phyloP scores from a whole-genome alignment of 2,888 invertebrate genomes.

The Pelosia muscerda region DNA sequence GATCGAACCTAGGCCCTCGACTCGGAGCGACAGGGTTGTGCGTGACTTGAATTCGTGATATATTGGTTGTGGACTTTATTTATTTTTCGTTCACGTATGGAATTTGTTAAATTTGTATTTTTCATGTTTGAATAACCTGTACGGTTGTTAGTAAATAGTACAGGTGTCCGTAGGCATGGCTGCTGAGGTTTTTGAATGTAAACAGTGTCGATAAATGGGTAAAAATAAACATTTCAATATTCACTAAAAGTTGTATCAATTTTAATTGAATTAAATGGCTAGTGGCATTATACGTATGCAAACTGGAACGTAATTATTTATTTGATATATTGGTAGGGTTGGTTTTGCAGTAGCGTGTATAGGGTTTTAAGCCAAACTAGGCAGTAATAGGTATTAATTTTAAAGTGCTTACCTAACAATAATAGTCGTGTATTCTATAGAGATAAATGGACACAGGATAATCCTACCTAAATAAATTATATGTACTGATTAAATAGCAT shows the following conservation, averaged over 20 bases:
- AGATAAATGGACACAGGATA: too few species aligned
- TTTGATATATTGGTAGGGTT: too few species aligned
- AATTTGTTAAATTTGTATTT: slow-evolving; percentile 37
- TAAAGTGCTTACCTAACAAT: too few species aligned
- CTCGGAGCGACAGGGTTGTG: slow-evolving; percentile 73
- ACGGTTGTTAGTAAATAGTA: neutral
- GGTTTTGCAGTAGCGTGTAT: too few species aligned
- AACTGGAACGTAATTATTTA: neutral
- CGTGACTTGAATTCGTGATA: slow-evolving; percentile 76
- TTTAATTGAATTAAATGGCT: neutral
- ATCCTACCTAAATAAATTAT: too few species aligned
- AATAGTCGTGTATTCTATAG: too few species aligned
- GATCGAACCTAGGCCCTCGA: slow-evolving; percentile 77
- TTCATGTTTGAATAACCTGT: neutral
- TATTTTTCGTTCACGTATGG: slow-evolving; percentile 28
- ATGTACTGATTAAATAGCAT: too few species aligned
- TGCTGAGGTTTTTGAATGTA: neutral
- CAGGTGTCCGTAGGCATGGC: neutral
- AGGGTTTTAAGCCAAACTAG: too few species aligned
- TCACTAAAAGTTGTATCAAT: neutral
- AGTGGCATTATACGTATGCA: too few species aligned
- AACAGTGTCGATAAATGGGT: too few species aligned
- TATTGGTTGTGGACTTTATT: slow-evolving; percentile 57
- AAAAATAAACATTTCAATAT: neutral
- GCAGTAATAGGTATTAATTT: too few species aligned